These are phyloP conservation scores for Nymphalis io DNA, from an alignment of 1,140 invertebrate species.

Conservation along the genomic window DNA sequence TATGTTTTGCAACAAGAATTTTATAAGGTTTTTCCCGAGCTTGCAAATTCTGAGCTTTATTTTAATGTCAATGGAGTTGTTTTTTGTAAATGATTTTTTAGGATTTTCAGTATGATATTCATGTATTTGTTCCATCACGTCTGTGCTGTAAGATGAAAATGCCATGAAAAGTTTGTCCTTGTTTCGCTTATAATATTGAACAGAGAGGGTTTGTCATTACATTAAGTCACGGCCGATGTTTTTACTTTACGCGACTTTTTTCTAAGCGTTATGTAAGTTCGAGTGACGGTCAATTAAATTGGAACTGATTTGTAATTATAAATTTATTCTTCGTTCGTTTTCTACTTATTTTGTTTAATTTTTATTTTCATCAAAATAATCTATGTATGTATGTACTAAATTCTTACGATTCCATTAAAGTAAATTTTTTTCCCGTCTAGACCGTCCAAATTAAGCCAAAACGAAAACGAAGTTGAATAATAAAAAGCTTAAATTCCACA, in stretches of 20 bases:
- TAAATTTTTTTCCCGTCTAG: conserved; percentile 53
- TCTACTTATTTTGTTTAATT: neutral
- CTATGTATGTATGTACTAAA: neutral
- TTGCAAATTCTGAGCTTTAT: conserved; percentile 64
- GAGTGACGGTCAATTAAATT: conserved; percentile 7
- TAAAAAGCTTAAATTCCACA: conserved; percentile 77
- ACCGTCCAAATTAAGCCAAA: conserved; percentile 69
- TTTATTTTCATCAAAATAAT: neutral
- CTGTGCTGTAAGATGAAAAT: conserved; percentile 73
- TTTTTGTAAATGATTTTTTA: conserved; percentile 52
- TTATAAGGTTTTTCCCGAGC: conserved; percentile 65
- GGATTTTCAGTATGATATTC: conserved; percentile 75
- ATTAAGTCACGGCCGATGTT: conserved; percentile 57
- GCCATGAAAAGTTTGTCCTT: conserved; percentile 67
- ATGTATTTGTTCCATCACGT: conserved; percentile 76
- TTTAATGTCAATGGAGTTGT: conserved; percentile 50
- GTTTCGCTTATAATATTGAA: conserved; percentile 59
- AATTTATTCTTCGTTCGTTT: neutral
- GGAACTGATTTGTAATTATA: conserved; percentile 9
- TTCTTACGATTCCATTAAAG: conserved; percentile 28
- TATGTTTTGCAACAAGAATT: conserved; percentile 68
- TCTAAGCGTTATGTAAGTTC: conserved; percentile 25
- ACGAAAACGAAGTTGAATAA: conserved; percentile 68
- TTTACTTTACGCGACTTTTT: conserved; percentile 35
- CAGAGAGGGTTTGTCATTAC: conserved; percentile 54